These are phyloP conservation scores for Cirrhinus molitorella DNA, from an alignment of 2,797 vertebrate species.

Conservation along the genomic window DNA sequence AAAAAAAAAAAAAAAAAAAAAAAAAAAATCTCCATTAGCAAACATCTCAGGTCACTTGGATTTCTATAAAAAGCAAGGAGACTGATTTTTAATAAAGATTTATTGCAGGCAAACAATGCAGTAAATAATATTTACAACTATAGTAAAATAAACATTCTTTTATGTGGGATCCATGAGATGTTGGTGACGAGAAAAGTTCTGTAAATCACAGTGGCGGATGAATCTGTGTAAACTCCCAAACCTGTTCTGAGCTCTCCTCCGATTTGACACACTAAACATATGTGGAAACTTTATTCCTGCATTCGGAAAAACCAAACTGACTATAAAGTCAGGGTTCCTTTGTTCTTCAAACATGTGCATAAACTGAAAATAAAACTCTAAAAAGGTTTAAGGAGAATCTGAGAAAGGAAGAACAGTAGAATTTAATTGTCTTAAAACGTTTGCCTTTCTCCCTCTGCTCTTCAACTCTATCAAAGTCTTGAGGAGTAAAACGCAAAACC, in stretches of 20 bases:
- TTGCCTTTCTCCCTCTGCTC: neutral
- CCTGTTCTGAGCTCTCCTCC: neutral
- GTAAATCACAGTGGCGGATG: slow-evolving; percentile 56
- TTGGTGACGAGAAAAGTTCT: slow-evolving; percentile 64
- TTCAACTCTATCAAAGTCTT: neutral
- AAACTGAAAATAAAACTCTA: slow-evolving; percentile 42
- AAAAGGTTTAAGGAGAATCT: slow-evolving; percentile 49
- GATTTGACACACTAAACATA: neutral
- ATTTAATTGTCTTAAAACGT: neutral
- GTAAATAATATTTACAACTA: slow-evolving; percentile 84
- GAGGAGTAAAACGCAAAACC: neutral
- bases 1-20: too few species aligned
- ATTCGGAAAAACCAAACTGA: neutral
- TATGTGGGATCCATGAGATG: slow-evolving; percentile 64
- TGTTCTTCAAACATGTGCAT: neutral
- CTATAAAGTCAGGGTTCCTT: neutral
- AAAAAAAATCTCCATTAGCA: too few species aligned
- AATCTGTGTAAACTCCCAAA: slow-evolving; percentile 31
- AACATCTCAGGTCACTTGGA: too few species aligned
- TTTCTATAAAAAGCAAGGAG: neutral
- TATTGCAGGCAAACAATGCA: slow-evolving; percentile 83
- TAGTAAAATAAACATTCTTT: slow-evolving; percentile 77
- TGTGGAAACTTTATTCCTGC: neutral
- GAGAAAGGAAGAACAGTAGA: slow-evolving; percentile 21
- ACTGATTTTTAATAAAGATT: slow-evolving; percentile 77